These are phyloP conservation scores for Cuniculus paca DNA, from an alignment of 2,797 vertebrate genomes.

Conservation along the genomic window DNA sequence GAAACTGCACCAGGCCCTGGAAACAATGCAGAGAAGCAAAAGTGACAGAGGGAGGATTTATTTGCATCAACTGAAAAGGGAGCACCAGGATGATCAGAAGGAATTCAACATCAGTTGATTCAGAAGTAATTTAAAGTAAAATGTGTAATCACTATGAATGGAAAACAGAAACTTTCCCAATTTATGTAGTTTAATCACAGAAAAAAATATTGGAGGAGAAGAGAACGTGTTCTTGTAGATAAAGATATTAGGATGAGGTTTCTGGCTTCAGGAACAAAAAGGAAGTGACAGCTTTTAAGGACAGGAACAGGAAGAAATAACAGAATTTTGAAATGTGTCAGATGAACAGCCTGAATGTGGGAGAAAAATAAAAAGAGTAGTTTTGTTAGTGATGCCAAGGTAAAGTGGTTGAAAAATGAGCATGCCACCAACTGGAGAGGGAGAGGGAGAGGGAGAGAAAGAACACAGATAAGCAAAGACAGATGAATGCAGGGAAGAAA, in stretches of 20 bases:
- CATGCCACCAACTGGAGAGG: slow-evolving; percentile 41
- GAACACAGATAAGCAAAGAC: slow-evolving; percentile 26
- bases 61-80: neutral
- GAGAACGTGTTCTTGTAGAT: slow-evolving; percentile 57
- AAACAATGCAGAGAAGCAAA: neutral
- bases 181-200: neutral
- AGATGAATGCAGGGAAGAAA: neutral
- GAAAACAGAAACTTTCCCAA: neutral
- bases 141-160: neutral
- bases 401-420: slow-evolving; percentile 73
- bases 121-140: slow-evolving; percentile 2
- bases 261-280: slow-evolving; percentile 71
- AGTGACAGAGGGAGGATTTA: neutral
- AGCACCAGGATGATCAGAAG: neutral
- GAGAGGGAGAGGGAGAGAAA: neutral
- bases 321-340: slow-evolving; percentile 78
- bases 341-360: slow-evolving; percentile 83
- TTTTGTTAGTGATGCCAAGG: slow-evolving; percentile 78
- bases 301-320: slow-evolving; percentile 83
- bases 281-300: slow-evolving; percentile 81
- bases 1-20: neutral
- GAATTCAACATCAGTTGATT: neutral
- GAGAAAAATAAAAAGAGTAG: slow-evolving; percentile 68
- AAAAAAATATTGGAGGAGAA: neutral
- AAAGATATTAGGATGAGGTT: slow-evolving; percentile 62